Evolutionary conservation across 2,888 invertebrate species (phyloP).

Genomic region (Ischnus inquisitorius): DNA sequence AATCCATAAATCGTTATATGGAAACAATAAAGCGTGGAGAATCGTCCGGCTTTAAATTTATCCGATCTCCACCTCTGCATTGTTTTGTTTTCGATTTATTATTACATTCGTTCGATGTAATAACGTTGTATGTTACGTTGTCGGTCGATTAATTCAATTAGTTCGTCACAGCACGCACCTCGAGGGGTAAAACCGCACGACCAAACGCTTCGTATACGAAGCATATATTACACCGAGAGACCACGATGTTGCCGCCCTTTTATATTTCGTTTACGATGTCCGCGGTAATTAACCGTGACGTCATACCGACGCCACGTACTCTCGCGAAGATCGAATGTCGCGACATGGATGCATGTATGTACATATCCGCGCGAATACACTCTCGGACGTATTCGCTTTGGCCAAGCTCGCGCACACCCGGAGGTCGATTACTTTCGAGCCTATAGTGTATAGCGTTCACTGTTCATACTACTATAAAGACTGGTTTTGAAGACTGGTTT

Average conservation of each 20-base stretch:
- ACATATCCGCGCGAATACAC: conserved; percentile 3
- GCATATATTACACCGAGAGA: conserved; percentile 20
- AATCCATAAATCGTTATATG: too few relatives aligned
- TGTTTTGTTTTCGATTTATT: conserved; percentile 40
- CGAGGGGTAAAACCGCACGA: conserved; percentile 50
- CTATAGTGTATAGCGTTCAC: conserved; percentile 29
- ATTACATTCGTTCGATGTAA: conserved; percentile 41
- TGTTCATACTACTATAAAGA: conserved; percentile 49
- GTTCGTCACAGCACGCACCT: conserved; percentile 59
- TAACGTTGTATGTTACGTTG: conserved; percentile 31
- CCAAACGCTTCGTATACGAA: neutral
- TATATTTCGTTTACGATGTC: conserved; percentile 66
- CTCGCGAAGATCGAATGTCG: conserved; percentile 38
- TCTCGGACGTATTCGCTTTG: conserved; percentile 27
- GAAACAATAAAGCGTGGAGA: too few relatives aligned
- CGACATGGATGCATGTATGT: conserved; percentile 1
- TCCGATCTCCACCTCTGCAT: neutral
- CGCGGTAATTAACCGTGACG: conserved; percentile 70
- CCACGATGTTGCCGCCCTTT: conserved; percentile 51
- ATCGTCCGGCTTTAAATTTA: neutral
- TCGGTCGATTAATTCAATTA: conserved; percentile 61
- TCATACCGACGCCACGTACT: conserved; percentile 62
- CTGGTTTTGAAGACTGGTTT: conserved; percentile 68
- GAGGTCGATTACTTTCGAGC: conserved; percentile 70
- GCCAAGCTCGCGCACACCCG: conserved; percentile 48